Evolutionary conservation across 2,888 invertebrate genomes (phyloP).

Genomic region (Mesodorylaimus sp.): DNA sequence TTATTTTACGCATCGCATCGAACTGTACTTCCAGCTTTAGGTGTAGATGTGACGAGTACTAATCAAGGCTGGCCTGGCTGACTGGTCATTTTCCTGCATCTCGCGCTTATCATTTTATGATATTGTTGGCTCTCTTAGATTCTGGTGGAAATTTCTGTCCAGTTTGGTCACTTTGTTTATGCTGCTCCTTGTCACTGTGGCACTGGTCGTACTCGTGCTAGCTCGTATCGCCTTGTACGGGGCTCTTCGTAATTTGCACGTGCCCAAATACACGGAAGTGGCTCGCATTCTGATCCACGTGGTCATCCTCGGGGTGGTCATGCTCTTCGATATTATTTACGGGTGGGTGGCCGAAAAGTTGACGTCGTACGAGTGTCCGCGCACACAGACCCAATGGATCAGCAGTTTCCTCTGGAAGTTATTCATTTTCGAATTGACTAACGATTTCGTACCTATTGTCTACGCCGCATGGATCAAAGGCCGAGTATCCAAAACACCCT

Average conservation of each 20-base stretch:
- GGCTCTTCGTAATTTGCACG: too few relatives aligned
- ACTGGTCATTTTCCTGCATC: too few relatives aligned
- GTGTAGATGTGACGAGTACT: too few relatives aligned
- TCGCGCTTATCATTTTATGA: too few relatives aligned
- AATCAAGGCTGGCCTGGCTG: too few relatives aligned
- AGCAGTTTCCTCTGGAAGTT: slow-evolving; percentile 2
- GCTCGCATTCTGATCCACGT: background rate
- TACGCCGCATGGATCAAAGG: slow-evolving; percentile 4
- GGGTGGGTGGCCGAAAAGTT: background rate
- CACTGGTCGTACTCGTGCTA: background rate
- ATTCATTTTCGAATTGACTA: background rate
- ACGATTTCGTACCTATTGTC: slow-evolving; percentile 3
- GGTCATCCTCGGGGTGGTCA: background rate
- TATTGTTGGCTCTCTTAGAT: too few relatives aligned
- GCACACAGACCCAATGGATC: background rate
- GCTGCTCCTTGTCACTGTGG: background rate
- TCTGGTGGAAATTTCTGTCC: background rate
- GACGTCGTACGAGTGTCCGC: background rate
- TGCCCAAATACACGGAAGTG: background rate
- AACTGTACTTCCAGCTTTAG: too few relatives aligned
- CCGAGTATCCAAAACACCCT: background rate
- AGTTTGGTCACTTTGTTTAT: background rate
- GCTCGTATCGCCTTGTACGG: background rate
- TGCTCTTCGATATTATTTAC: background rate
- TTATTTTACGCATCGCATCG: too few relatives aligned